These are phyloP conservation scores for Anthopleura sola DNA, from an alignment of 64 coral and sea anemone species.

Conservation along the genomic window DNA sequence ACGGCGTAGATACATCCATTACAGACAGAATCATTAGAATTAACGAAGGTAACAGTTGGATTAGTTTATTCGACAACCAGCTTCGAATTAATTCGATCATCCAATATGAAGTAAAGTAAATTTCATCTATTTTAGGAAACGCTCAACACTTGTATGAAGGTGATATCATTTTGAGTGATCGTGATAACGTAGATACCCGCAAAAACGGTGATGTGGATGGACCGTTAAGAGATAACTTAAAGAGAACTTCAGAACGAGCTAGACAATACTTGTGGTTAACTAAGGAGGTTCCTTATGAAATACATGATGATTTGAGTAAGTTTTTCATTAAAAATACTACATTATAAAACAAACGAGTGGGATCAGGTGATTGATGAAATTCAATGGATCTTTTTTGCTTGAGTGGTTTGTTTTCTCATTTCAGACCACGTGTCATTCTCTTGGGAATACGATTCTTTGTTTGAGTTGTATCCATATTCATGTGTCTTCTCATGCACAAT, in stretches of 20 bases:
- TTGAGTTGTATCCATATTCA: too few species aligned
- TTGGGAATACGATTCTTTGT: too few species aligned
- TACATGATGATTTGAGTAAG: conserved; percentile 6
- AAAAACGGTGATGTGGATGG: conserved; percentile 17
- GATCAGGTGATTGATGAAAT: too few species aligned
- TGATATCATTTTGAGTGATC: conserved; percentile 20
- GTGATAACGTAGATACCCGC: background rate
- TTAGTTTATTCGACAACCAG: too few species aligned
- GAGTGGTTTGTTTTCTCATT: too few species aligned
- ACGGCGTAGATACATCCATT: background rate
- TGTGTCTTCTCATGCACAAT: too few species aligned
- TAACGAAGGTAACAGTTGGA: background rate
- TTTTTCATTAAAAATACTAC: too few species aligned
- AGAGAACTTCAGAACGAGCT: conserved; percentile 31
- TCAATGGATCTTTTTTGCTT: too few species aligned
- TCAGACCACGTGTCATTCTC: too few species aligned
- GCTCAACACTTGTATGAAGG: conserved; percentile 32
- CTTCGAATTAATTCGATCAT: too few species aligned
- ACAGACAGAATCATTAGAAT: conserved; percentile 3
- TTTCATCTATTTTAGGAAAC: background rate
- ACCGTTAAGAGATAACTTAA: background rate
- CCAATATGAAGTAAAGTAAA: background rate
- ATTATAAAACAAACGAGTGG: too few species aligned
- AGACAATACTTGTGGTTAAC: conserved; percentile 40
- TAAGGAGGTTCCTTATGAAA: conserved; percentile 49